Evolutionary conservation across 2,797 vertebrate species (phyloP).

Genomic region (Diglossa cyanea): DNA sequence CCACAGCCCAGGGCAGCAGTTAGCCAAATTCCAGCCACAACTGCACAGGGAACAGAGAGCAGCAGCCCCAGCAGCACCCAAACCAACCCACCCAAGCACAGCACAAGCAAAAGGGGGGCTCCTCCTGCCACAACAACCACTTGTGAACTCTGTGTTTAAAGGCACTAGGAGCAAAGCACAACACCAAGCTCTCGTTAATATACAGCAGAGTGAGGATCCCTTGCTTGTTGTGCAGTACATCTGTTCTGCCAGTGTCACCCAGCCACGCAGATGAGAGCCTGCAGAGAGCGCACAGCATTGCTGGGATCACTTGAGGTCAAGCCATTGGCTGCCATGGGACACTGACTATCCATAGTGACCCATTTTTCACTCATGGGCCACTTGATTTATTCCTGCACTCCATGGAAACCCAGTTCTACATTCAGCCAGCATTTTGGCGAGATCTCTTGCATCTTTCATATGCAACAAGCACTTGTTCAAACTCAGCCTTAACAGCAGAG

Average conservation of each 20-base stretch:
- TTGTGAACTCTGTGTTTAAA: neutral
- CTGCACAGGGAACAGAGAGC: fast-evolving
- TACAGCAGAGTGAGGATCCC: neutral
- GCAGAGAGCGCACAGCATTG: neutral
- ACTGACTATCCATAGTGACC: neutral
- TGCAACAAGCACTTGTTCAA: neutral
- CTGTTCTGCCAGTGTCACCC: neutral
- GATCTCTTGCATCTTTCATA: neutral
- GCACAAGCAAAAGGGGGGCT: neutral
- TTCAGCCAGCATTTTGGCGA: neutral
- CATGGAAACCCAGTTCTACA: neutral
- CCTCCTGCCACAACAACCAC: neutral
- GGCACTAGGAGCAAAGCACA: neutral
- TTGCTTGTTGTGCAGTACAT: neutral
- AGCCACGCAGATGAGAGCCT: fast-evolving
- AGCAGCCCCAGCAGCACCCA: neutral
- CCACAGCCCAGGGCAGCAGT: neutral
- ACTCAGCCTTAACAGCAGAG: neutral
- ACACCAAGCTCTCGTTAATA: neutral
- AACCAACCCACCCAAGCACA: neutral
- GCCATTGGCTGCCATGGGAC: fast-evolving
- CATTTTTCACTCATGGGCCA: neutral
- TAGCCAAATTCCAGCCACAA: neutral
- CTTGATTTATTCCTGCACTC: neutral
- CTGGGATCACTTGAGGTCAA: neutral